These are phyloP conservation scores for Acanthosepion esculentum DNA, from an alignment of 2,888 invertebrate species.

Conservation along the genomic window DNA sequence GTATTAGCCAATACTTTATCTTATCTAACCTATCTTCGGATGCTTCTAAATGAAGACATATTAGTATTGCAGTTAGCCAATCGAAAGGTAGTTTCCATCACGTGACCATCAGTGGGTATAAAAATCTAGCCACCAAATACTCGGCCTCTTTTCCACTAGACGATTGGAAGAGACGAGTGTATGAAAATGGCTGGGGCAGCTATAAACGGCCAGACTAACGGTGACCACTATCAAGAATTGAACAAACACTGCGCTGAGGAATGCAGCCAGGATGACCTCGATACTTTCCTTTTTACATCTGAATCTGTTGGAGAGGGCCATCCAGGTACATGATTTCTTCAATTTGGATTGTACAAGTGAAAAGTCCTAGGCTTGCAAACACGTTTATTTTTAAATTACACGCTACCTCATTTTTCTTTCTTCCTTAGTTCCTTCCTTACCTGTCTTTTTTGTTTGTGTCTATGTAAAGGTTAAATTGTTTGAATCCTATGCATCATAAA, in stretches of 20 bases:
- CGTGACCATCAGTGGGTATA: background rate
- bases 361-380: background rate
- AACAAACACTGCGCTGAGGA: conserved; percentile 69
- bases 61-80: conserved; percentile 2
- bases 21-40: background rate
- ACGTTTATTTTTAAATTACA: background rate
- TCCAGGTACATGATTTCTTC: conserved; percentile 66
- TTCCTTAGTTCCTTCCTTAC: background rate
- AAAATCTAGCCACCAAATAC: background rate
- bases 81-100: background rate
- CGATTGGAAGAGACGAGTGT: conserved; percentile 48
- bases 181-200: conserved; percentile 50
- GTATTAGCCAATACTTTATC: background rate
- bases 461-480: too few relatives aligned
- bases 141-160: conserved; percentile 68
- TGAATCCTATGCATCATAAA: too few relatives aligned
- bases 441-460: background rate
- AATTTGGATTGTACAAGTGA: background rate
- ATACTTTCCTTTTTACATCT: conserved; percentile 74
- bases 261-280: conserved; percentile 70
- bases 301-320: conserved; percentile 76
- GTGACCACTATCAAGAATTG: conserved; percentile 64
- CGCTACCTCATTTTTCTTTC: too few relatives aligned
- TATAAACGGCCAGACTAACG: conserved; percentile 54
- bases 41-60: background rate